phyloP scores from a whole-genome alignment of 2,113 vertebrate genomes.

The Xyrauchen texanus region DNA sequence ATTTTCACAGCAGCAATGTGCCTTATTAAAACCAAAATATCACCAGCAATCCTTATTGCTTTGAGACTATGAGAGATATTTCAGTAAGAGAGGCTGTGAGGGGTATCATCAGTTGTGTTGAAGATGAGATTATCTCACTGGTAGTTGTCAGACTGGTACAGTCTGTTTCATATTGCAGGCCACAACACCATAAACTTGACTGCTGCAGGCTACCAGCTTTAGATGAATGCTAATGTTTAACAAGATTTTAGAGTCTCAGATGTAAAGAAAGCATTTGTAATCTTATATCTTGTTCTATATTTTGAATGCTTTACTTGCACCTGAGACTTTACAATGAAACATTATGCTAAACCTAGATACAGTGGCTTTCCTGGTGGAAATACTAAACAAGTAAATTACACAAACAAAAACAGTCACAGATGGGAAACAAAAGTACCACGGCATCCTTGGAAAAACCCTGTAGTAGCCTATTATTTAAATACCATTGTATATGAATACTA shows the following conservation, averaged over 20 bases:
- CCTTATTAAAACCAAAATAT: constrained; percentile 50
- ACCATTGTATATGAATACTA: too few species aligned
- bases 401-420: background rate
- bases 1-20: constrained; percentile 22
- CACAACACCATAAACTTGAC: background rate
- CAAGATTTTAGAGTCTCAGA: background rate
- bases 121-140: constrained; percentile 16
- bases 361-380: too few species aligned
- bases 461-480: too few species aligned
- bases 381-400: background rate
- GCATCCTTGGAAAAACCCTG: too few species aligned
- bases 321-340: background rate
- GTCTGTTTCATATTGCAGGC: background rate
- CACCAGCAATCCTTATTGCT: constrained; percentile 50
- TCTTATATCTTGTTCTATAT: constrained; percentile 7
- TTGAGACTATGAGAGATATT: constrained; percentile 45
- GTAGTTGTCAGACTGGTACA: background rate
- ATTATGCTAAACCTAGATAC: too few species aligned
- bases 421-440: too few species aligned
- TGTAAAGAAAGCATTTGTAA: constrained; percentile 7
- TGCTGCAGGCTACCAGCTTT: constrained; percentile 4
- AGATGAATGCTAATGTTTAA: constrained; percentile 27
- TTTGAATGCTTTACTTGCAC: background rate
- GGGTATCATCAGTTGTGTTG: background rate
- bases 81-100: background rate